Base-by-base conservation (phyloP, 2,888 invertebrate genomes). In the Cyclophora punctaria region DNA sequence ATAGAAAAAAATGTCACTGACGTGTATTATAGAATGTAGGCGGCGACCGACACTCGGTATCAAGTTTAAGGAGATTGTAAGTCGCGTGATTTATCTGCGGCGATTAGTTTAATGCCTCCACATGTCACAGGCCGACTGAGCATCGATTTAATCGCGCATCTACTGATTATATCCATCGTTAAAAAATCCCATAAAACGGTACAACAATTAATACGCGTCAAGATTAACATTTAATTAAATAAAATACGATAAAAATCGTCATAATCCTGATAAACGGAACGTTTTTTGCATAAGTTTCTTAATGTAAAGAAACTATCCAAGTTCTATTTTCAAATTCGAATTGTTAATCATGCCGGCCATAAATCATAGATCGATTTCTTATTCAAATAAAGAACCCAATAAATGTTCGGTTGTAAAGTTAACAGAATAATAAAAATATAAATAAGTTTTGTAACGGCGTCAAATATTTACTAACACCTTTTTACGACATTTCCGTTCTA, bases 161-260 rank as follows among this genome's bases (percentile, higher is more conserved):
- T 64, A 69, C 71, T 71, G 75, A 75, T 76, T 77, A 75, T 79
- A 70, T 72, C 67, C 72, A 71, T 68, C 74, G 66, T 79, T 77
- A 78, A 78, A 75, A 66, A 73, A 71, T 70, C 73, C 73, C 77
- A 76, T 75, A 78, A 69, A 77, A 74, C 66, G 70, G 67, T 64
- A 65, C 67, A 67, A 78, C 80, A 80, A 83, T 83, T 83, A 82
- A 83, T 83, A 83, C 73, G 78, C 79, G 83, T 83, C 83, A 80
- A 75, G 69, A 73, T 74, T 71, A 76, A 82, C 78, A 75, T 81
- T 75, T 79, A 80, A 79, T 82, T 81, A 76, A 75, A 78, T 70
- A 66, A 60, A 67, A 63, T 59, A 66, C 70, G 71, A 75, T 78
- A 78, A 76, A 37, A 74, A 80, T 76, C 74, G 63, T 73, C 67